Evolutionary conservation across 2,113 vertebrate genomes (phyloP), one percentile per base, ranked within the genome.

Genomic region (Benitochromis conjunctus): DNA sequence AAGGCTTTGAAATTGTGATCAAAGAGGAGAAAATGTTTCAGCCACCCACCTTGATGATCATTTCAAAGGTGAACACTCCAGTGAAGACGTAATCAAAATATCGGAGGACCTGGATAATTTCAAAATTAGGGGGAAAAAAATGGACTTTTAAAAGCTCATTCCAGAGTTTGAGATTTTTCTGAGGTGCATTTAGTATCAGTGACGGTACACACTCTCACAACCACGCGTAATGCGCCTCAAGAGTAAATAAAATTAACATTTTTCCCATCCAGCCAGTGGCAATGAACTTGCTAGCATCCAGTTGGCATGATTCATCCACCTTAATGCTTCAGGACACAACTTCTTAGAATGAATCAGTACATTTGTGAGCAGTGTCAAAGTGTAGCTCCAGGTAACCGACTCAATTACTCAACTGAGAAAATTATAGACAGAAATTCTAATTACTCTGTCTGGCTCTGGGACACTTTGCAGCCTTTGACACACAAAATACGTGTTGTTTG

Each of bases 11-110:
- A 79, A 48, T 36, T 80, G 60, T 26, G 10, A 29, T 29, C 57
- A 51, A 56, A 51, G 43, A 53, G 14, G 11, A 60, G 18, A 43
- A 48, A 57, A 62, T 55, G 16, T 55, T 55, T 83, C 24, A 13
- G 38, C 48, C 16, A 79, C 94, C 1, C 89, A 99, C 98, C 98
- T 99, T 99, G 90, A 99, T 99, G 87, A 99, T 97, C 98, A 99
- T 99, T 95, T 99, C 99, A 4, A 99, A 99, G 84, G 99, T 99
- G 95, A 99, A 99, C 90, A 99, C 99, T 0, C 98, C 99, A 0
- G 99, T 99, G 95, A 99, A 99, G 90, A 99, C 98, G 0, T 99
- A 99, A 94, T 99, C 99, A 9, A 99, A 99, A 93, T 99, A 99
- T 62, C 98, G 97, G 84, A 99, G 97, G 81, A 99, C 98, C 98